A percentile compares a stretch with the other conserved stretches of the same genome.
These are phyloP conservation scores for Boulengeromyrus knoepffleri DNA, from an alignment of 2,113 vertebrate genomes.

Conservation along the genomic window DNA sequence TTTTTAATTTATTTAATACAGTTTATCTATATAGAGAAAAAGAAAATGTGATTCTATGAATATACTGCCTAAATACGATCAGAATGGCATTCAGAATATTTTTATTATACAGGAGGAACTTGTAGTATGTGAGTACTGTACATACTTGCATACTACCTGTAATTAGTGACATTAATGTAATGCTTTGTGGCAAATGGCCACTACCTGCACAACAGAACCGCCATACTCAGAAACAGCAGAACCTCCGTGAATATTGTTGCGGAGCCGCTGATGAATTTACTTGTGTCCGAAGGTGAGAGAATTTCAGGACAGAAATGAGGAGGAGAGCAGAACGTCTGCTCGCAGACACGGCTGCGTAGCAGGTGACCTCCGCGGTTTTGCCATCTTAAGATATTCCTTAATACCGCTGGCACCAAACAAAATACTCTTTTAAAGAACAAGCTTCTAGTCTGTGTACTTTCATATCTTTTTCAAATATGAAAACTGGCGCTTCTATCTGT, in stretches of 20 bases:
- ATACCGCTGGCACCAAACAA: not conserved
- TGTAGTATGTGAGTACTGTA: not conserved
- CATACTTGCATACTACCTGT: not conserved
- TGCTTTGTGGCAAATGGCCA: not conserved
- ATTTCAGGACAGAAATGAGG: not conserved
- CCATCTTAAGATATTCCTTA: not conserved
- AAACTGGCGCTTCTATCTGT: not conserved
- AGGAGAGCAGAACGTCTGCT: not conserved
- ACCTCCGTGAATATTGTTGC: not conserved
- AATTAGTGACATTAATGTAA: not conserved
- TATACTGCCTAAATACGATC: not conserved
- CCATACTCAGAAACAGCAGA: not conserved
- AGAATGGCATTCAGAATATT: not conserved
- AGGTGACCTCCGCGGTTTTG: not conserved
- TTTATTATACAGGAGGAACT: not conserved
- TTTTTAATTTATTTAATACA: not conserved
- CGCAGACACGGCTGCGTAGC: not conserved
- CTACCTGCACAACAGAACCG: not conserved
- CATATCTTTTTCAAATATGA: not conserved
- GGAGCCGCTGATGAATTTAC: not conserved
- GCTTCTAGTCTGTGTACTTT: not conserved
- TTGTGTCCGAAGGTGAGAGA: not conserved
- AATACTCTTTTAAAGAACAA: not conserved
- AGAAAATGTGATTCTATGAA: not conserved
- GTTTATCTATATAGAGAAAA: not conserved